These are phyloP conservation scores for Kradibia gibbosae DNA, from an alignment of 1,140 invertebrate species.

Conservation along the genomic window DNA sequence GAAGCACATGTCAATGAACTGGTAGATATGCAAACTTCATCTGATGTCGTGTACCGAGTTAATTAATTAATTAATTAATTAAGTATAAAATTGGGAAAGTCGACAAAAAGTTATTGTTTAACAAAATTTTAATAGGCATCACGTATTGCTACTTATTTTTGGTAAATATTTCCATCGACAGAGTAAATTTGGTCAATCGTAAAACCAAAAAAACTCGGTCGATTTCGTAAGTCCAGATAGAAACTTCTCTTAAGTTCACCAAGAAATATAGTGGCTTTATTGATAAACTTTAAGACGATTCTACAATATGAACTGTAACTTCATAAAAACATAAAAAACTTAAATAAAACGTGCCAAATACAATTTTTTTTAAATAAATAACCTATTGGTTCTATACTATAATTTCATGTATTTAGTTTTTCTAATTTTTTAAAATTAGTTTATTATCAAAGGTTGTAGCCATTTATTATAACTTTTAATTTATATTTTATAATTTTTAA, in stretches of 20 bases:
- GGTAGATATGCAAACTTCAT: too few species aligned
- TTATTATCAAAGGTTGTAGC: background rate
- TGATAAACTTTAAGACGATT: slow-evolving; percentile 46
- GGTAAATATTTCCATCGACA: slow-evolving; percentile 1
- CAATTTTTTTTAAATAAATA: too few species aligned
- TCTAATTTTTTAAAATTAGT: background rate
- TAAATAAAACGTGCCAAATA: slow-evolving; percentile 15
- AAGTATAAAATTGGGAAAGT: too few species aligned
- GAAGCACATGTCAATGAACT: too few species aligned
- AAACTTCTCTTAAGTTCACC: slow-evolving; percentile 14
- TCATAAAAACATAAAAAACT: slow-evolving; percentile 2
- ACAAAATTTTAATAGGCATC: slow-evolving; percentile 14
- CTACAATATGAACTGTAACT: slow-evolving; percentile 36
- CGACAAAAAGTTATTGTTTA: background rate
- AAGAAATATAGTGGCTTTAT: slow-evolving; percentile 34
- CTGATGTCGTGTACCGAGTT: too few species aligned
- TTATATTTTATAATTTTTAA: too few species aligned
- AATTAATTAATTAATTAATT: too few species aligned
- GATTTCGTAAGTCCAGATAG: slow-evolving; percentile 39
- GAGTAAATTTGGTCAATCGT: slow-evolving; percentile 38
- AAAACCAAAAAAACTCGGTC: slow-evolving; percentile 24
- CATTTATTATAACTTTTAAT: background rate
- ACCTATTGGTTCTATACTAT: too few species aligned
- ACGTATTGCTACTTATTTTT: background rate
- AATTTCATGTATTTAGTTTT: background rate